Percentiles rank a stretch among this genome's conserved stretches.
phyloP scores from a whole-genome alignment of 2,113 vertebrate species.

The Nibea albiflora region DNA sequence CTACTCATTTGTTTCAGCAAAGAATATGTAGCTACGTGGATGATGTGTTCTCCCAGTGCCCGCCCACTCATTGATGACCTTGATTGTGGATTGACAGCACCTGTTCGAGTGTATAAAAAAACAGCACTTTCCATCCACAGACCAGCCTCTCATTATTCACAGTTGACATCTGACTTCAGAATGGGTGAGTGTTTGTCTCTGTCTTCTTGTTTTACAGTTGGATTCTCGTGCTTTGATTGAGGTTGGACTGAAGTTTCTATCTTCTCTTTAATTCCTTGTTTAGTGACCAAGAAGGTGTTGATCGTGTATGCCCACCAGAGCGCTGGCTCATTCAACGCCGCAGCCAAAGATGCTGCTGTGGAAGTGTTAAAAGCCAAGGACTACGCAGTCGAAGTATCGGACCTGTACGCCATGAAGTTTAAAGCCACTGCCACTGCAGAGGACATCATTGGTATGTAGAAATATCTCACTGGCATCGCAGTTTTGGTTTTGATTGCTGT shows the following conservation, averaged over 20 bases:
- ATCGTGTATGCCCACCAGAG: conserved; percentile 86
- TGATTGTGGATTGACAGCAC: conserved; percentile 65
- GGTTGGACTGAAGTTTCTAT: background rate
- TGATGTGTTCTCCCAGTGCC: background rate
- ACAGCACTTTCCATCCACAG: background rate
- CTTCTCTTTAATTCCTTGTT: background rate
- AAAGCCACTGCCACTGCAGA: conserved; percentile 81
- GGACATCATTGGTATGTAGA: conserved; percentile 80
- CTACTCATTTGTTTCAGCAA: background rate
- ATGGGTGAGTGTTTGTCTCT: conserved; percentile 44
- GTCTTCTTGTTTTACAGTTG: background rate
- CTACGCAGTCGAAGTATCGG: conserved; percentile 83
- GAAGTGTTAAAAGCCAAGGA: conserved; percentile 75
- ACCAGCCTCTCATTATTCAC: no score
- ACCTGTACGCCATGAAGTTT: conserved; percentile 87
- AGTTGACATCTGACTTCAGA: background rate
- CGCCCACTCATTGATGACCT: conserved; percentile 32
- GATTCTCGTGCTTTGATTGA: background rate
- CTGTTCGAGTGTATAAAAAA: conserved; percentile 62
- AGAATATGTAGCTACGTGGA: background rate
- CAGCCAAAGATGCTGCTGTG: conserved; percentile 83
- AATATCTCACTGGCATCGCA: background rate
- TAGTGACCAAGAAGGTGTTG: conserved; percentile 76
- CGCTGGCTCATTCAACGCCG: conserved; percentile 84
- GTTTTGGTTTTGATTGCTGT: background rate